phyloP scores from a whole-genome alignment of 2,113 vertebrate species.

The Elephas maximus region DNA sequence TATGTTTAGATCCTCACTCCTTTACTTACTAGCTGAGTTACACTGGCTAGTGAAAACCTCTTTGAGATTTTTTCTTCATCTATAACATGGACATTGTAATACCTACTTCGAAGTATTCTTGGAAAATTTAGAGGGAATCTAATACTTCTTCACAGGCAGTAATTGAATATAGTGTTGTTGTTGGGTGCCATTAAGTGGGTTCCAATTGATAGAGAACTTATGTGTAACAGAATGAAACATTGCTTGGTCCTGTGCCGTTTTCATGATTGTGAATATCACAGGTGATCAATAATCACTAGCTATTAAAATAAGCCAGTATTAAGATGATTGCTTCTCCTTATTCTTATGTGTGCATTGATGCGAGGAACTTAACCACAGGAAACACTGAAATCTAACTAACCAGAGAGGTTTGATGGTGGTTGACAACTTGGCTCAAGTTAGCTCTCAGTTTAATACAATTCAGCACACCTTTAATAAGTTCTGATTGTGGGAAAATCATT shows the following conservation, averaged over 20 bases:
- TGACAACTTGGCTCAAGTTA: constrained; percentile 49
- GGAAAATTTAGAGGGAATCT: not conserved
- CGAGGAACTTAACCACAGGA: not conserved
- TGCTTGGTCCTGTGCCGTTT: not conserved
- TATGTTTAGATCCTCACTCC: not conserved
- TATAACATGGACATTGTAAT: not conserved
- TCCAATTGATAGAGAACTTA: not conserved
- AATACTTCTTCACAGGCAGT: not conserved
- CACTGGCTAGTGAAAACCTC: not conserved
- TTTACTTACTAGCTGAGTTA: not conserved
- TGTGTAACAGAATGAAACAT: not conserved
- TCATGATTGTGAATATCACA: not conserved
- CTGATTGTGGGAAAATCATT: not conserved
- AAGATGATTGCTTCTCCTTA: not conserved
- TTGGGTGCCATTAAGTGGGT: not conserved
- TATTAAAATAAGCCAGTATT: not conserved
- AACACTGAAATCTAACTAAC: constrained; percentile 21
- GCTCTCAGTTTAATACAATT: not conserved
- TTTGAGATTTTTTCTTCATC: not conserved
- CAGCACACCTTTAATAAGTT: not conserved
- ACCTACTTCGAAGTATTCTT: not conserved
- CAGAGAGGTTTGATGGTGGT: not conserved
- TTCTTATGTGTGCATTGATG: not conserved
- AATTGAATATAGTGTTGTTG: not conserved
- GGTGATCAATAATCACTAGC: not conserved